Conservation (phyloP, 2,888 invertebrate species). For the Nesidiocoris tenuis region DNA sequence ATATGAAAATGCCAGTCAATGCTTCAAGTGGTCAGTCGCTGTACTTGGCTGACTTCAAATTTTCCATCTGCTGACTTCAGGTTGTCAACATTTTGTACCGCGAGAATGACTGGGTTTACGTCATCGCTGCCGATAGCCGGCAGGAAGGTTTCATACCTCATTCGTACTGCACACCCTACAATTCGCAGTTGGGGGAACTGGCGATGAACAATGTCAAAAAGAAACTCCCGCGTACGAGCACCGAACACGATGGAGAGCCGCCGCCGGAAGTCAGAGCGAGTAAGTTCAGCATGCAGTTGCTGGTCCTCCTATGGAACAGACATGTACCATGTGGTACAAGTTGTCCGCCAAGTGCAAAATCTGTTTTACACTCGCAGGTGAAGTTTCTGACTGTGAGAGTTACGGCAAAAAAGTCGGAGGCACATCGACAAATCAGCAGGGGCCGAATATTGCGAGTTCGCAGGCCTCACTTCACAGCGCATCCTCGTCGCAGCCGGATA, state of each 20-base stretch:
- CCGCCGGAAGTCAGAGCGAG: constrained; percentile 48
- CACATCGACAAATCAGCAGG: constrained; percentile 52
- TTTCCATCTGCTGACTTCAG: too few relatives aligned
- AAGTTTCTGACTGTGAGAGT: constrained; percentile 64
- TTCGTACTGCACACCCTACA: constrained; percentile 85
- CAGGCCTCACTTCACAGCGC: constrained; percentile 59
- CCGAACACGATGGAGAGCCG: constrained; percentile 49
- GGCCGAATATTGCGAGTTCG: constrained; percentile 56
- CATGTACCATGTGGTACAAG: too few relatives aligned
- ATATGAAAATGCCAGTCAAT: too few relatives aligned
- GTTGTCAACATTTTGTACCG: constrained; percentile 91
- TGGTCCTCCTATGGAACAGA: too few relatives aligned
- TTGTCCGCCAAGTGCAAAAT: too few relatives aligned
- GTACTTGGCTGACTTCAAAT: too few relatives aligned
- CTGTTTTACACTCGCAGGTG: too few relatives aligned
- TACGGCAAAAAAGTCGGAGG: constrained; percentile 58
- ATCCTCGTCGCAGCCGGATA: constrained; percentile 58
- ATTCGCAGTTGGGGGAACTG: constrained; percentile 73
- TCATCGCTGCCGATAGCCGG: constrained; percentile 83
- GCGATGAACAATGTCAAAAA: constrained; percentile 72
- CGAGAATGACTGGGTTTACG: constrained; percentile 97
- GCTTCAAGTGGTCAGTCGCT: too few relatives aligned
- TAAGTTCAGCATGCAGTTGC: too few relatives aligned
- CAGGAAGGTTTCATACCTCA: constrained; percentile 94
- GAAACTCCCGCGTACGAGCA: constrained; percentile 68